Percentiles rank a stretch among this genome's conserved stretches.
Evolutionary conservation across 2,888 invertebrate genomes (phyloP).

Genomic region (Stenurella melanura): DNA sequence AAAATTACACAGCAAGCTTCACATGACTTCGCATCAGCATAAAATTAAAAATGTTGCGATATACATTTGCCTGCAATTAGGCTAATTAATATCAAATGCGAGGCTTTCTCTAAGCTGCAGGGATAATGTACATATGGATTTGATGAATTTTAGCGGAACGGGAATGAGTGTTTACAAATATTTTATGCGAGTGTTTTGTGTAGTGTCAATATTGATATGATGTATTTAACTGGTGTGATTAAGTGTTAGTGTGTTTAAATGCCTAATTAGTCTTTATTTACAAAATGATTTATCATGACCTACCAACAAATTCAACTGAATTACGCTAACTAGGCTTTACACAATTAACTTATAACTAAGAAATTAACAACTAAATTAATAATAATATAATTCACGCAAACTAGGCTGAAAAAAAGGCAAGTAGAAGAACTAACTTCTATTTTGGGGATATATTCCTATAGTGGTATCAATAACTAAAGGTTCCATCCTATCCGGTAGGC

Average conservation of each 20-base stretch:
- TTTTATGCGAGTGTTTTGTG: conserved; percentile 14
- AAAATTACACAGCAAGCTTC: conserved; percentile 2
- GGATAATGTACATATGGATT: conserved; percentile 14
- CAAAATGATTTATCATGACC: background rate
- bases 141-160: conserved; percentile 16
- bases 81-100: conserved; percentile 12
- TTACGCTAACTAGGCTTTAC: too few relatives aligned
- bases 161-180: conserved; percentile 16
- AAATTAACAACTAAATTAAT: background rate
- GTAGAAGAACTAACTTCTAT: too few relatives aligned
- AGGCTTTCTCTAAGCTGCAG: background rate
- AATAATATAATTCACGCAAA: background rate
- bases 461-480: too few relatives aligned
- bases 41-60: background rate
- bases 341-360: too few relatives aligned
- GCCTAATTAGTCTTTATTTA: background rate
- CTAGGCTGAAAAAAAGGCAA: too few relatives aligned
- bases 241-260: background rate
- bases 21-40: background rate
- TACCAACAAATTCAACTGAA: too few relatives aligned
- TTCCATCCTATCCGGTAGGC: too few relatives aligned
- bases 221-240: background rate
- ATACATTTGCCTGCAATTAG: background rate
- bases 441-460: too few relatives aligned
- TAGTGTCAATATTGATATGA: conserved; percentile 20